Base-by-base conservation (phyloP, 2,888 invertebrate species). In the Eurois occulta region DNA sequence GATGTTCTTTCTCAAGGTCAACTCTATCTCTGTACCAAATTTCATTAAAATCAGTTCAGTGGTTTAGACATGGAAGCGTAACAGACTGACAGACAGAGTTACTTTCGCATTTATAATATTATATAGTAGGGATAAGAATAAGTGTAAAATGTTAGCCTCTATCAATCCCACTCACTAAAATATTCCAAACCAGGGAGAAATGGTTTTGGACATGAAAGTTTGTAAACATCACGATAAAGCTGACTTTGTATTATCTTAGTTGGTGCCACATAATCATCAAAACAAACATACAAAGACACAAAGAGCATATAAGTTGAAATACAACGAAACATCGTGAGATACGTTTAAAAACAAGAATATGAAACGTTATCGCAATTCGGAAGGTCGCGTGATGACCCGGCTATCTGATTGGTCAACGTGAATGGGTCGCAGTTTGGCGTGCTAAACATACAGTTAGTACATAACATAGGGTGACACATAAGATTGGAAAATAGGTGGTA, bases 311-410 rank as follows among this genome's bases (percentile, higher is more conserved):
- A 28, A 43, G 8, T 28, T 24, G 6, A 77, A 69, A 66, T 69
- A 75, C 65, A 68, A 58, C 46, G 1, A 18, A 48, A 16, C 13
- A n/a, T 65, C 52, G 4, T 18, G 28, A 69, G 16, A 46, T 28
- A 32, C 65, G 48, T 65, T 38, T 65, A 66, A 80, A 78, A 69
- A 69, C 62, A 85, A 77, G 77, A 87, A 90, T 21, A 90, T 90
- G 77, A 86, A 84, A 73, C 71, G 77, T 82, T 91, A 92, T 91
- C 89, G 10, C 73, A 79, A 80, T 90, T 92, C 79, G 91, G 92
- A 91, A 91, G 93, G 92, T 93, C 91, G 88, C 76, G 73, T 77
- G 84, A 58, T 87, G 92, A 92, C 91, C 92, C 83, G n/a, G 16
- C 52, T 76, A 77, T 77, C 80, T 52, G 76, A 16, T 69, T n/a